Conservation (phyloP, 1,140 invertebrate genomes). For the Penaeus vannamei region DNA sequence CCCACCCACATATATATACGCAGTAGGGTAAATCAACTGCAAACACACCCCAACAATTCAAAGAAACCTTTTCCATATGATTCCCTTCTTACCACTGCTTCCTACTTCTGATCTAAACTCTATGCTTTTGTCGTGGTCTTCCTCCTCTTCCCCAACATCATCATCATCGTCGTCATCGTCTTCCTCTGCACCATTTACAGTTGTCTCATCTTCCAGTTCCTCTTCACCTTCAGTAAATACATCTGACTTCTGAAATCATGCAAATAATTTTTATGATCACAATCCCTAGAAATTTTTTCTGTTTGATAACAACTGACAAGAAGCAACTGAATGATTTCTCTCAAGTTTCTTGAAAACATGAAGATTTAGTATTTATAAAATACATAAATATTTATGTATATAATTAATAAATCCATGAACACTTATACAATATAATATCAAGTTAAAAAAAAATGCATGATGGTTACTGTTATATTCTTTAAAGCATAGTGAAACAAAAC, state of each 20-base stretch:
- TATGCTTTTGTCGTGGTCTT: conserved; percentile 64
- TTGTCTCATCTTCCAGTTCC: conserved; percentile 71
- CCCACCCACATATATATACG: too few relatives aligned
- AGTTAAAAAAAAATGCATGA: too few relatives aligned
- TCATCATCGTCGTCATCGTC: conserved; percentile 65
- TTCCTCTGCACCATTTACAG: conserved; percentile 61
- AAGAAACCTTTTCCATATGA: neutral
- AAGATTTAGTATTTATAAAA: too few relatives aligned
- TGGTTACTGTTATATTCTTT: too few relatives aligned
- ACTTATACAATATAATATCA: neutral
- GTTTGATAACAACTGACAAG: too few relatives aligned
- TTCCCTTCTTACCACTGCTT: conserved; percentile 54
- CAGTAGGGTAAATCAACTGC: too few relatives aligned
- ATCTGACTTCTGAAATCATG: conserved; percentile 68
- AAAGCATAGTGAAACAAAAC: too few relatives aligned
- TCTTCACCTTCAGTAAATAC: conserved; percentile 72
- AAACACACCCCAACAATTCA: neutral
- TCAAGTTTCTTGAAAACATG: too few relatives aligned
- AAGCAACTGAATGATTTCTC: too few relatives aligned
- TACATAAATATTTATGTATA: conserved; percentile 24
- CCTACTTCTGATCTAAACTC: conserved; percentile 67
- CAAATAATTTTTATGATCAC: neutral
- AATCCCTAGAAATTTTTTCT: too few relatives aligned
- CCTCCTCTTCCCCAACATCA: conserved; percentile 70
- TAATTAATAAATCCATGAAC: neutral